phyloP scores from a whole-genome alignment of 2,888 invertebrate species.

The Thecocarcelia acutangulata region DNA sequence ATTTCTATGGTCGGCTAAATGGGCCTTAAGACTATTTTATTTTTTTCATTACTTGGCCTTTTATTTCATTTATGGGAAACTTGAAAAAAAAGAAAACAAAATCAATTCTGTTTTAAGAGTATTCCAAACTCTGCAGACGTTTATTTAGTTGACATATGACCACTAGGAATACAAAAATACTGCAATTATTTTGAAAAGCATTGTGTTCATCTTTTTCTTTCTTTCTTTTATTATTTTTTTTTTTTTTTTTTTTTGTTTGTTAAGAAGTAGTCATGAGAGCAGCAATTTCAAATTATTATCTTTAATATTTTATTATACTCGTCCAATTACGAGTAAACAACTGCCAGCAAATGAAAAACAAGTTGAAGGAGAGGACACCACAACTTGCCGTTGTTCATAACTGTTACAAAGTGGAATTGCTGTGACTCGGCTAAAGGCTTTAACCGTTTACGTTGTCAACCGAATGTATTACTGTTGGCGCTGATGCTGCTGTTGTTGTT shows the following conservation, averaged over 20 bases:
- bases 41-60: too few species aligned
- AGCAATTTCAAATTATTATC: constrained; percentile 44
- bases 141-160: constrained; percentile 41
- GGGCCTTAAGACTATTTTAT: too few species aligned
- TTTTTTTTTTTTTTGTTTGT: neutral
- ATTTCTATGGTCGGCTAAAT: too few species aligned
- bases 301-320: constrained; percentile 36
- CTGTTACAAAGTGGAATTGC: constrained; percentile 6
- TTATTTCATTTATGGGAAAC: too few species aligned
- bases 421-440: neutral
- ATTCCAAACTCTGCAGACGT: neutral
- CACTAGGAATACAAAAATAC: neutral
- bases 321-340: neutral
- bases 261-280: constrained; percentile 22
- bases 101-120: too few species aligned
- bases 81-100: too few species aligned
- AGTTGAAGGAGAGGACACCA: constrained; percentile 8
- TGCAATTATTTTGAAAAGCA: too few species aligned
- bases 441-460: neutral
- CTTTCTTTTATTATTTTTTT: neutral
- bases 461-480: neutral
- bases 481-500: constrained; percentile 15
- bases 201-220: too few species aligned
- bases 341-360: neutral
- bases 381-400: constrained; percentile 29